phyloP scores from a whole-genome alignment of 2,888 invertebrate genomes.

The Eupithecia abbreviata region DNA sequence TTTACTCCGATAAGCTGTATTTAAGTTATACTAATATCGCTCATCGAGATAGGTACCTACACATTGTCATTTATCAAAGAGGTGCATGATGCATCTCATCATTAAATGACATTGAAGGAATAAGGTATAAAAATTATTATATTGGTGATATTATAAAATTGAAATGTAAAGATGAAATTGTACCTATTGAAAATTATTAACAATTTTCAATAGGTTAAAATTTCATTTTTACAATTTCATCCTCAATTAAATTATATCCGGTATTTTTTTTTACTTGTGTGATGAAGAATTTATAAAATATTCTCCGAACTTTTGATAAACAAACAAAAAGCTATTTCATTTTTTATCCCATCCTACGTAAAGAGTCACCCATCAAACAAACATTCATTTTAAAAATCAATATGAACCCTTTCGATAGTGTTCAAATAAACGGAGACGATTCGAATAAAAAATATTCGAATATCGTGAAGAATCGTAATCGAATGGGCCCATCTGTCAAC shows the following conservation, averaged over 20 bases:
- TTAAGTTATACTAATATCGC: not conserved
- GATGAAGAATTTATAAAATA: not conserved
- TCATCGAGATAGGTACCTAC: not conserved
- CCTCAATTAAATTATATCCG: not conserved
- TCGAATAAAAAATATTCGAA: conserved; percentile 68
- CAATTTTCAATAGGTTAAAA: no score
- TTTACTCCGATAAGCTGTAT: not conserved
- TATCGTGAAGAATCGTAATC: conserved; percentile 60
- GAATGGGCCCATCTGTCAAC: conserved; percentile 76
- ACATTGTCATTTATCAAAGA: not conserved
- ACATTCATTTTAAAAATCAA: conserved; percentile 78
- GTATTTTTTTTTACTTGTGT: not conserved
- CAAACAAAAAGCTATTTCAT: conserved; percentile 30
- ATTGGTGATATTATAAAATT: not conserved
- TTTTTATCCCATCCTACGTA: conserved; percentile 56
- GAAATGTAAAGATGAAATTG: no score
- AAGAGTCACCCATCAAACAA: conserved; percentile 73
- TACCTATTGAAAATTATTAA: no score
- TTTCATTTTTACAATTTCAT: no score
- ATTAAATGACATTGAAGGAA: not conserved
- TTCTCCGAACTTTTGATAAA: conserved; percentile 7
- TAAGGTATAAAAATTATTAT: not conserved
- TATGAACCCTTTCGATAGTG: conserved; percentile 77
- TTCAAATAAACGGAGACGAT: conserved; percentile 70
- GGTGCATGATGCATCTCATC: not conserved